Evolutionary conservation across 2,888 invertebrate species (phyloP).

Genomic region (Drosophila incognita): DNA sequence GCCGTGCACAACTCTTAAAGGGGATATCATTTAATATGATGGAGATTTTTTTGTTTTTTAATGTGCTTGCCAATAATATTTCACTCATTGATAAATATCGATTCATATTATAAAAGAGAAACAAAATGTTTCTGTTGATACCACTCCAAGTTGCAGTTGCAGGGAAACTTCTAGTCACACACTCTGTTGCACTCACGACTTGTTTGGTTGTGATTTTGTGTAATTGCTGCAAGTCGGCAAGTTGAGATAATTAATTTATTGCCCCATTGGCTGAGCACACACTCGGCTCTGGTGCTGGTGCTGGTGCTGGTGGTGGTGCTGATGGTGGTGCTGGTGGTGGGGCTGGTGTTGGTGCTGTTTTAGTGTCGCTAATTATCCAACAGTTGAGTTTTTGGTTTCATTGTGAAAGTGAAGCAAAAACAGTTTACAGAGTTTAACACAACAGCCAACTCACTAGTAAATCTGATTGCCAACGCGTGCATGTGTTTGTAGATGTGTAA

Average conservation of each 20-base stretch:
- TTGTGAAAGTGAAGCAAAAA: constrained; percentile 66
- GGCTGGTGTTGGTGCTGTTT: constrained; percentile 29
- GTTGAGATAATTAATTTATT: constrained; percentile 65
- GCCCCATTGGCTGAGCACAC: constrained; percentile 57
- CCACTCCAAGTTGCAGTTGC: not conserved
- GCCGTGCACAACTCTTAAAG: not conserved
- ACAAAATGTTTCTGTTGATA: not conserved
- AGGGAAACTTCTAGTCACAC: not conserved
- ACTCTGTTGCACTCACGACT: constrained; percentile 5
- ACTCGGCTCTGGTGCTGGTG: not conserved
- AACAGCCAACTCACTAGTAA: constrained; percentile 25
- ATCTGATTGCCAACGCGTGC: constrained; percentile 51
- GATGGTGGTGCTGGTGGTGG: constrained; percentile 7
- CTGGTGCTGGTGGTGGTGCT: constrained; percentile 27
- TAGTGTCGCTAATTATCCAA: constrained; percentile 72
- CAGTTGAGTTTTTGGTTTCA: constrained; percentile 64
- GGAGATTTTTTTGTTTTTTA: not conserved
- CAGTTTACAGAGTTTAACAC: constrained; percentile 27
- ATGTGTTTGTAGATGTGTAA: not conserved
- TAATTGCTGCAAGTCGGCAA: constrained; percentile 44
- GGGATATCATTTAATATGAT: not conserved
- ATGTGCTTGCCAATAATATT: not conserved
- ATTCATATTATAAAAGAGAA: not conserved
- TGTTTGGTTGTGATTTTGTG: constrained; percentile 27
- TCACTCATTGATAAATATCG: not conserved